A percentile compares a stretch with the other conserved stretches of the same genome.
phyloP scores from a whole-genome alignment of 2,888 invertebrate genomes.

The Andricus curvator region DNA sequence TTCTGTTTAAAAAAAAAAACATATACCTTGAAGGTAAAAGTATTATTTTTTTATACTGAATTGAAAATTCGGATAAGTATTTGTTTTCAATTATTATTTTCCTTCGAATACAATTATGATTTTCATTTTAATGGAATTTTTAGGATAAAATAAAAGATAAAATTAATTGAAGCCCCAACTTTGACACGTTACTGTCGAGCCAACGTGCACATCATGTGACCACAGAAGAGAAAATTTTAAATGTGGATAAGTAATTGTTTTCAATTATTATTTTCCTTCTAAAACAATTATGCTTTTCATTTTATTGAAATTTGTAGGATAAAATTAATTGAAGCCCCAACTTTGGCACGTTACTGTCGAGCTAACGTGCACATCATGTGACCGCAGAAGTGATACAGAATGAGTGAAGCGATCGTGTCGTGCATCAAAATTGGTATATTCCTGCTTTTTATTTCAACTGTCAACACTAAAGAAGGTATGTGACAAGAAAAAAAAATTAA shows the following conservation, averaged over 20 bases:
- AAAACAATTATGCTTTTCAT: background rate
- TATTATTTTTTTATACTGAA: no score
- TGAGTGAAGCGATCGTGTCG: background rate
- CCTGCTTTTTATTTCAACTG: background rate
- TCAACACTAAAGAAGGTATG: constrained; percentile 27
- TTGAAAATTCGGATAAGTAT: no score
- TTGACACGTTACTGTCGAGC: no score
- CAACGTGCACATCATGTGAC: no score
- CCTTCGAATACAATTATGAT: background rate
- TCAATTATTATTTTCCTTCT: background rate
- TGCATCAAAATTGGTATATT: background rate
- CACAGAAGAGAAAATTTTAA: no score
- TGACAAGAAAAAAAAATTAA: background rate
- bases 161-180: no score
- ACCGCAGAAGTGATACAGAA: background rate
- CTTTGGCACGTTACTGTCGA: constrained; percentile 20
- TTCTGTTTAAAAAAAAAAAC: no score
- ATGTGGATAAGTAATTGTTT: no score
- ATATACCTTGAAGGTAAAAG: no score
- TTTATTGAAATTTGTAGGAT: background rate
- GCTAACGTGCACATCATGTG: background rate
- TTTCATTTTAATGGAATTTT: background rate
- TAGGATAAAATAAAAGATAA: no score
- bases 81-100: background rate
- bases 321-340: background rate